phyloP scores from a whole-genome alignment of 2,888 invertebrate genomes.

The Steinernema carpocapsae region DNA sequence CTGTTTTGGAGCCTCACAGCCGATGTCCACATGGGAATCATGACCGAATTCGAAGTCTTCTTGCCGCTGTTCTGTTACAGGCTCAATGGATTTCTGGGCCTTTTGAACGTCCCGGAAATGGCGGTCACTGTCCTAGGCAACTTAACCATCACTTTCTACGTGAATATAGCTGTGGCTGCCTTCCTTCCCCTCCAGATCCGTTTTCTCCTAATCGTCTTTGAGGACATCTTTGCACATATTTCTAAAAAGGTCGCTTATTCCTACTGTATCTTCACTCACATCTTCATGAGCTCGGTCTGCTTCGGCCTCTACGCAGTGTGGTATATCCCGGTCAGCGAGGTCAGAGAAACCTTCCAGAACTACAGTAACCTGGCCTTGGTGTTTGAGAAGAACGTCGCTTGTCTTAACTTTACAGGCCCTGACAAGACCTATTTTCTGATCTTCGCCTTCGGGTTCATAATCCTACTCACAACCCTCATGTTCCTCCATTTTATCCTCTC shows the following conservation, averaged over 20 bases:
- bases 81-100: not conserved
- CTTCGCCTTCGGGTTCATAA: not conserved
- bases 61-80: conserved; percentile 5
- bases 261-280: not conserved
- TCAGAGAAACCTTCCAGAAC: not conserved
- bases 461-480: not conserved
- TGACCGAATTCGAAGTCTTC: not conserved
- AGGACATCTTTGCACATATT: not conserved
- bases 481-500: not conserved
- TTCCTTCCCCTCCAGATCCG: not conserved
- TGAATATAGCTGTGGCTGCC: not conserved
- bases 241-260: not conserved
- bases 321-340: not conserved
- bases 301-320: not conserved
- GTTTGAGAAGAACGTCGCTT: not conserved
- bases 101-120: not conserved
- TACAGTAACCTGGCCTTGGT: not conserved
- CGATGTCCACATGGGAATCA: not conserved
- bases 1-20: not conserved
- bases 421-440: not conserved
- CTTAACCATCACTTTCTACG: not conserved
- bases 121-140: not conserved
- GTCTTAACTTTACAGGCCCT: too few species aligned
- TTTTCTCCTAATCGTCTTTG: not conserved
- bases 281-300: not conserved